Evolutionary conservation across 1,140 invertebrate species (phyloP).

Genomic region (Anastatus disparis): DNA sequence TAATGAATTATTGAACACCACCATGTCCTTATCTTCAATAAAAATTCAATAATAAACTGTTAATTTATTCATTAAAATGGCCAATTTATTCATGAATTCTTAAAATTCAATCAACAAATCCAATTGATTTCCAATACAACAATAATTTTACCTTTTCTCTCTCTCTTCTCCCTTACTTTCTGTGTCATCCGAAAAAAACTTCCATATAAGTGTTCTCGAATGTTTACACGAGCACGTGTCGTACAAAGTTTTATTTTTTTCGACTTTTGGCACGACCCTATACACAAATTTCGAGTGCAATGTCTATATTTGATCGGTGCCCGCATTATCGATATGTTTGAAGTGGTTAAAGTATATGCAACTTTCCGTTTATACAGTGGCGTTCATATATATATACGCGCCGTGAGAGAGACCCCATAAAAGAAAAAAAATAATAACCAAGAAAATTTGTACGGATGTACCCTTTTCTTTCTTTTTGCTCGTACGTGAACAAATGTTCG

Average conservation of each 20-base stretch:
- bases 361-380: neutral
- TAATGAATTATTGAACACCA: too few species aligned
- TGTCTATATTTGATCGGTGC: slow-evolving; percentile 55
- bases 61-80: neutral
- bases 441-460: slow-evolving; percentile 28
- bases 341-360: slow-evolving; percentile 30
- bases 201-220: too few species aligned
- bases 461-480: too few species aligned
- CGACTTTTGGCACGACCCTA: slow-evolving; percentile 32
- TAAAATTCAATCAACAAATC: neutral
- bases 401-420: neutral
- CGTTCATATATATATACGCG: neutral
- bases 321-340: slow-evolving; percentile 54
- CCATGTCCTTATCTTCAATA: too few species aligned
- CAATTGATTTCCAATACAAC: neutral
- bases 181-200: neutral
- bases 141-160: neutral
- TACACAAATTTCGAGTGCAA: slow-evolving; percentile 48
- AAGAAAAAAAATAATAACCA: slow-evolving; percentile 22
- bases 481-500: slow-evolving; percentile 20
- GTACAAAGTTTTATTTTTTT: too few species aligned
- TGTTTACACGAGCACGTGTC: slow-evolving; percentile 9
- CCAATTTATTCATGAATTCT: neutral
- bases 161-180: too few species aligned
- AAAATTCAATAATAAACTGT: too few species aligned